phyloP scores from a whole-genome alignment of 2,888 invertebrate species.

The Axea sp. region DNA sequence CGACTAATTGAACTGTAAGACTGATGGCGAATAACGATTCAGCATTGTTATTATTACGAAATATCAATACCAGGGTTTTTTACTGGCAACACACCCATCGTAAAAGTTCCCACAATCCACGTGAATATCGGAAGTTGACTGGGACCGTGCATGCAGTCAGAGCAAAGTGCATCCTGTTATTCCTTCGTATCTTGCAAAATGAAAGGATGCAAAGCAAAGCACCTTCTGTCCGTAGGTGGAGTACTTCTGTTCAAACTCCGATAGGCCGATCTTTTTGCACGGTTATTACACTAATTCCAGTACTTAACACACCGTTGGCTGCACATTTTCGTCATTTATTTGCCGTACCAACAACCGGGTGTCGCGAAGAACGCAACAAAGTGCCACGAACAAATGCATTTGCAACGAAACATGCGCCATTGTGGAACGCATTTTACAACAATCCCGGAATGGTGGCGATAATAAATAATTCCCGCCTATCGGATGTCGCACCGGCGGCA shows the following conservation, averaged over 20 bases:
- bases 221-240: slow-evolving; percentile 66
- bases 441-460: too few relatives aligned
- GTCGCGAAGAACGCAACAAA: slow-evolving; percentile 58
- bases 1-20: too few relatives aligned
- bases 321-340: slow-evolving; percentile 72
- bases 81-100: slow-evolving; percentile 27
- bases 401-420: too few relatives aligned
- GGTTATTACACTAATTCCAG: slow-evolving; percentile 78
- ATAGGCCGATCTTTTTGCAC: slow-evolving; percentile 74
- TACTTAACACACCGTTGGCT: slow-evolving; percentile 77
- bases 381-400: too few relatives aligned
- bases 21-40: too few relatives aligned
- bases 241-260: slow-evolving; percentile 66
- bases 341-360: slow-evolving; percentile 71
- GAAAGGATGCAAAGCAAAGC: slow-evolving; percentile 60
- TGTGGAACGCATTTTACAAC: too few relatives aligned
- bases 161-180: slow-evolving; percentile 67
- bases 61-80: too few relatives aligned
- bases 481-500: too few relatives aligned
- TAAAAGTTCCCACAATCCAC: slow-evolving; percentile 69
- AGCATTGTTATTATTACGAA: too few relatives aligned
- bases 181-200: slow-evolving; percentile 63
- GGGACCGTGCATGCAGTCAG: slow-evolving; percentile 60
- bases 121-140: slow-evolving; percentile 64
- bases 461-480: too few relatives aligned